These are phyloP conservation scores for Hipparchia sbordonii DNA, from an alignment of 2,888 invertebrate genomes.

Conservation along the genomic window DNA sequence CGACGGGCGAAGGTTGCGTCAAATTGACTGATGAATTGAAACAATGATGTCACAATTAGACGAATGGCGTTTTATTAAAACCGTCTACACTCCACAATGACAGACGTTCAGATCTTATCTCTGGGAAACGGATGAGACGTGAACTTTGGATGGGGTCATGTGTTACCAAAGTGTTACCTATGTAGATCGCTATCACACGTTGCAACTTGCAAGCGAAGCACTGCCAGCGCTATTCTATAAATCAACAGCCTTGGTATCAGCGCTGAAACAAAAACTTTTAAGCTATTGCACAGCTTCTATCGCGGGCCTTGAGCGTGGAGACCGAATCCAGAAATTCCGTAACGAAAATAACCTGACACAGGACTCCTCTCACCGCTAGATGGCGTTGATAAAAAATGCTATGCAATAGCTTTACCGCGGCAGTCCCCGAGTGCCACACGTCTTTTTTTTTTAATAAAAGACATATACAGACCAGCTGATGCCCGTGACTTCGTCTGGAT, in stretches of 20 bases:
- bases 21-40: slow-evolving; percentile 68
- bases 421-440: too few relatives aligned
- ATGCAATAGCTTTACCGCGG: too few relatives aligned
- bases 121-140: slow-evolving; percentile 50
- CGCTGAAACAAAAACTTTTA: background rate
- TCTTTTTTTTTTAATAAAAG: too few relatives aligned
- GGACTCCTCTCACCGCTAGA: too few relatives aligned
- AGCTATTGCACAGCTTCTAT: too few relatives aligned
- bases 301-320: too few relatives aligned
- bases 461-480: too few relatives aligned
- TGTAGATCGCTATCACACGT: slow-evolving; percentile 34
- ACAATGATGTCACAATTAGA: slow-evolving; percentile 77
- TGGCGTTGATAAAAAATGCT: too few relatives aligned
- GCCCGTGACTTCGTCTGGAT: too few relatives aligned
- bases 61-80: slow-evolving; percentile 52
- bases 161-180: slow-evolving; percentile 38
- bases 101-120: slow-evolving; percentile 59
- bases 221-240: slow-evolving; percentile 1
- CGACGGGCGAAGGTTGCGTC: slow-evolving; percentile 58
- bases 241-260: background rate
- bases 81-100: slow-evolving; percentile 50
- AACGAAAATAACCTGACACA: too few relatives aligned
- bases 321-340: too few relatives aligned
- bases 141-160: slow-evolving; percentile 43
- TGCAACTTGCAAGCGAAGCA: slow-evolving; percentile 14